Evolutionary conservation across 2,888 invertebrate species (phyloP), one percentile per base, ranked within the genome.

Genomic region (Stramonita haemastoma): DNA sequence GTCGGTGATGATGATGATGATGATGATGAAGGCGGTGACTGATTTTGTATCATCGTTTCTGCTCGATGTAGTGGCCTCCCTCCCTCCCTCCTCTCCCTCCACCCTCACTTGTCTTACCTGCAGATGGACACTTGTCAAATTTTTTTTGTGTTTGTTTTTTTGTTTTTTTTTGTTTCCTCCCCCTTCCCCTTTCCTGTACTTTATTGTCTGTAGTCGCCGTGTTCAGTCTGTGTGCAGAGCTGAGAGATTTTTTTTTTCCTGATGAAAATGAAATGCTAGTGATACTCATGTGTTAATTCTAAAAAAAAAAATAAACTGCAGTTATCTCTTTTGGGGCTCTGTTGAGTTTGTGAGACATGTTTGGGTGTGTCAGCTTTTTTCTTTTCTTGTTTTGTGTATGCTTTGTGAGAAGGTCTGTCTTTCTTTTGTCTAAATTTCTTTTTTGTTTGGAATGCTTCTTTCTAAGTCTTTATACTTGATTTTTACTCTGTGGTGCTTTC

Each of bases 201-300:
- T 46, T 83, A 26, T 57, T 87, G 34, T 81, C 36, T n/a, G 81
- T 81, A 87, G 60, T 73, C 77, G 36, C 57, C 77, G 36, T 87
- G 87, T 79, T 86, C 86, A 86, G 36, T 87, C 46, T 60, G 87
- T 87, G 87, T 87, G 87, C 87, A 87, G 60, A 87, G 73, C 87
- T 36, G 60, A 73, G 32, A 87, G 73, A 87, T 29, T 84, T 86
- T 66, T 85, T 85, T 85, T 86, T 60, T 83, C 46, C 85, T 89
- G 70, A 84, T 70, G 83, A 60, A 89, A 73, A 85, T 85, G 89
- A 89, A 84, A 89, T 85, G 89, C 89, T 89, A 89, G 89, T 89
- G 89, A 89, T 89, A 89, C 89, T 89, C 89, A 89, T 85, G 89
- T 89, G 85, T 89, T 89, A 70, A 70, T 89, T 89, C 89, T 84